A percentile compares a stretch with the other conserved stretches of the same genome.
Evolutionary conservation across 2,113 vertebrate species (phyloP).

Genomic region (Chloropsis cyanopogon): DNA sequence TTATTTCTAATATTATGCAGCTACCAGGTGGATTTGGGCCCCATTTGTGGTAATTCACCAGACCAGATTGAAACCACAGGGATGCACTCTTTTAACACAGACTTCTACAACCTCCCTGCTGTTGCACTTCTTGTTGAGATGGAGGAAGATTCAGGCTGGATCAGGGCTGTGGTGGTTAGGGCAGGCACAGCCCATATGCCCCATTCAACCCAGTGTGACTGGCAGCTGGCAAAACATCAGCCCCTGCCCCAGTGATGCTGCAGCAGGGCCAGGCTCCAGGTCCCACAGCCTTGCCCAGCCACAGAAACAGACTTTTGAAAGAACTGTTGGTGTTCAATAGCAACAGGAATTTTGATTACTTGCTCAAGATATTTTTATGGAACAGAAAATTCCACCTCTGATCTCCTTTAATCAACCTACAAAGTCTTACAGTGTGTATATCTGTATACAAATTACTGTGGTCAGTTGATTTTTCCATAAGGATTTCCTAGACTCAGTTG

Average conservation of each 20-base stretch:
- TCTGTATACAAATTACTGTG: background rate
- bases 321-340: background rate
- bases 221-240: background rate
- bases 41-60: background rate
- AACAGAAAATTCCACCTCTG: background rate
- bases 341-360: background rate
- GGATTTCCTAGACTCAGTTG: background rate
- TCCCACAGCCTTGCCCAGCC: background rate
- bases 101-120: background rate
- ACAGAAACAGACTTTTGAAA: background rate
- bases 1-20: background rate
- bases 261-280: background rate
- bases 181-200: background rate
- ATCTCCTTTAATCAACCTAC: background rate
- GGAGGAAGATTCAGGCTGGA: background rate
- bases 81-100: fast-evolving
- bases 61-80: background rate
- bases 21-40: background rate
- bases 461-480: background rate
- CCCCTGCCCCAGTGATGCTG: fast-evolving
- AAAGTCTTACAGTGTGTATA: background rate
- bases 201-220: fast-evolving
- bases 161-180: background rate
- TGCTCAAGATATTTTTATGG: background rate
- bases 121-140: background rate